These are phyloP conservation scores for Teleopsis dalmanni DNA, from an alignment of 1,140 invertebrate genomes.

Conservation along the genomic window DNA sequence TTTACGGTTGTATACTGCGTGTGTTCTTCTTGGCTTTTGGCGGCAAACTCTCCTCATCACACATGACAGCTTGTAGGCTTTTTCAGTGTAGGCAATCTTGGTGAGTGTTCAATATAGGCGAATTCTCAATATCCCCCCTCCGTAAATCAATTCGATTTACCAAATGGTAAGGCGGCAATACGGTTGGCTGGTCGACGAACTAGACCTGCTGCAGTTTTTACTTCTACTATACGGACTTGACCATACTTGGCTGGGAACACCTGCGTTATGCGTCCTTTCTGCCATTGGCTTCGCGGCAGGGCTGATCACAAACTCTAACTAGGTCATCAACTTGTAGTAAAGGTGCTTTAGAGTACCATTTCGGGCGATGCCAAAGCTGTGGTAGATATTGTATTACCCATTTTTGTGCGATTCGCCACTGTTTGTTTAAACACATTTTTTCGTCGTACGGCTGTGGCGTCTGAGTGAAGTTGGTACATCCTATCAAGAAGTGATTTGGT, in stretches of 20 bases:
- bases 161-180: too few species aligned
- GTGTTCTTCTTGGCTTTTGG: too few species aligned
- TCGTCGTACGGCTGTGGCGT: neutral
- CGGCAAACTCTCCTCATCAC: too few species aligned
- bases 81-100: too few species aligned
- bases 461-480: neutral
- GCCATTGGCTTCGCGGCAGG: neutral
- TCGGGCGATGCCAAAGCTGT: slow-evolving; percentile 7
- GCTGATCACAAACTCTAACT: too few species aligned
- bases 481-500: slow-evolving; percentile 3
- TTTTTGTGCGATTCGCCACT: slow-evolving; percentile 6
- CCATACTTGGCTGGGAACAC: slow-evolving; percentile 16
- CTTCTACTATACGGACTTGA: slow-evolving; percentile 14
- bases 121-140: too few species aligned
- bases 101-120: too few species aligned
- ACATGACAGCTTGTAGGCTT: too few species aligned
- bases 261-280: neutral
- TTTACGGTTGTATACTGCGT: too few species aligned
- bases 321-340: too few species aligned
- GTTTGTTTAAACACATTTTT: slow-evolving; percentile 4
- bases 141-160: too few species aligned
- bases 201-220: slow-evolving; percentile 8
- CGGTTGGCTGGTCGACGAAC: slow-evolving; percentile 9
- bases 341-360: slow-evolving; percentile 15
- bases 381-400: slow-evolving; percentile 11